Evolutionary conservation across 2,113 vertebrate species (phyloP), one percentile per base, ranked within the genome.

Genomic region (Parotia lawesii): DNA sequence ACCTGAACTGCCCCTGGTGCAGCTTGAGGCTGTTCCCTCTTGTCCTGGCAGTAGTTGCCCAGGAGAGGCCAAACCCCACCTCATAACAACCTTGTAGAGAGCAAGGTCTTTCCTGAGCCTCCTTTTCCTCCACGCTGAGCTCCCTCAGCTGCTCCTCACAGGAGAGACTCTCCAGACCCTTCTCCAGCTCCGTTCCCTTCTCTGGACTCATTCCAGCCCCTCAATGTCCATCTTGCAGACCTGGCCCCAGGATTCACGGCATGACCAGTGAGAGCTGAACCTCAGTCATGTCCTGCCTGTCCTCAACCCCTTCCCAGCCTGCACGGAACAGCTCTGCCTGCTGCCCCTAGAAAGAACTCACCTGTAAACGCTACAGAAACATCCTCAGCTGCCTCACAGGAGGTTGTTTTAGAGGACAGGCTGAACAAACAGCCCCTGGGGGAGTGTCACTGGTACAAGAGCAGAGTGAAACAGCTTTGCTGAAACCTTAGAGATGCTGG

Each of bases 241-340:
- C 11, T 27, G 42, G 40, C 40, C 21, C 11, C 37, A 9, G 48
- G 12, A 73, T 23, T 72, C 33, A 12, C 24, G 33, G 58, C 15
- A 15, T 1, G 44, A 57, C 2, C 51, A 28, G 40, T 5, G 2
- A 4, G 20, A 76, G 9, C 1, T 4, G 5, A 85, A 35, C n/a
- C 38, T 42, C 15, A 12, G 0, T 11, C 2, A 1, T 0, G 6
- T 23, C 37, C 38, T 58, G 54, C 10, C 11, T 37, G 15, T 33
- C 40, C 76, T 56, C 62, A 33, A 0, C 61, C 58, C 51, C 57
- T 29, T 65, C 29, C 53, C 19, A 21, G 18, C 0, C 64, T 12
- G 23, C 5, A 5, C 21, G 16, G 2, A 70, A 35, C 38, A 62
- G 45, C 40, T 12, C 61, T 48, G 48, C 56, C n/a, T 3, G 51